phyloP scores from a whole-genome alignment of 2,797 vertebrate genomes.

The Podarcis lilfordi region DNA sequence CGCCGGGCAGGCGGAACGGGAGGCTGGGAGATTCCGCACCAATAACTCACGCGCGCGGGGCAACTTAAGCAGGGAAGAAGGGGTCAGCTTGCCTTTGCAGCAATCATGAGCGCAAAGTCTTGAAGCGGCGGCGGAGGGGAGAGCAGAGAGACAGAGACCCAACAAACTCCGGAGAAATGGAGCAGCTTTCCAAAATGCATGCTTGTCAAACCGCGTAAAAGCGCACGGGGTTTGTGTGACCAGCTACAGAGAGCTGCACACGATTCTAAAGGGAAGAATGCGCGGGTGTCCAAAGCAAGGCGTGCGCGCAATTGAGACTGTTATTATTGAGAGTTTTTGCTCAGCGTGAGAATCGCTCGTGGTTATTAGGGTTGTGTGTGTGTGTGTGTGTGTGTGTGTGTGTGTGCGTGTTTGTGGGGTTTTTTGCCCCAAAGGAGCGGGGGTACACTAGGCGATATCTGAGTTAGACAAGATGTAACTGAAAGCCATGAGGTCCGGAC shows the following conservation, averaged over 20 bases:
- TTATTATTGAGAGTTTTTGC: too few species aligned
- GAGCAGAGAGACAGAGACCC: not conserved
- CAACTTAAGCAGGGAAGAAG: constrained; percentile 59
- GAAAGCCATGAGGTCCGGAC: too few species aligned
- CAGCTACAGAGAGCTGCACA: not conserved
- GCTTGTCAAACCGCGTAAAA: too few species aligned
- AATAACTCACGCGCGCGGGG: constrained; percentile 55
- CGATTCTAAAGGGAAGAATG: too few species aligned
- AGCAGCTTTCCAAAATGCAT: not conserved
- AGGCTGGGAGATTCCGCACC: constrained; percentile 62
- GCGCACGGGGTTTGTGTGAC: too few species aligned
- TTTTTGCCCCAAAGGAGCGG: too few species aligned
- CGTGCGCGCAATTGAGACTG: not conserved
- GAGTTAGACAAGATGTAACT: too few species aligned
- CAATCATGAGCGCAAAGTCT: constrained; percentile 9
- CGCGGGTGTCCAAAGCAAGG: not conserved
- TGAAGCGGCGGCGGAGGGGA: too few species aligned
- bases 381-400: too few species aligned
- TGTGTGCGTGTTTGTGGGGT: too few species aligned
- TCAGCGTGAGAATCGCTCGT: not conserved
- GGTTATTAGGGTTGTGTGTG: not conserved
- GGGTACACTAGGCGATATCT: too few species aligned
- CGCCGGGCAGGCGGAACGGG: constrained; percentile 70
- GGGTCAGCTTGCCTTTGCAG: constrained; percentile 55
- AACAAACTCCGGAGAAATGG: not conserved